These are phyloP conservation scores for Temnothorax nylanderi DNA, from an alignment of 1,140 invertebrate species.

Conservation along the genomic window DNA sequence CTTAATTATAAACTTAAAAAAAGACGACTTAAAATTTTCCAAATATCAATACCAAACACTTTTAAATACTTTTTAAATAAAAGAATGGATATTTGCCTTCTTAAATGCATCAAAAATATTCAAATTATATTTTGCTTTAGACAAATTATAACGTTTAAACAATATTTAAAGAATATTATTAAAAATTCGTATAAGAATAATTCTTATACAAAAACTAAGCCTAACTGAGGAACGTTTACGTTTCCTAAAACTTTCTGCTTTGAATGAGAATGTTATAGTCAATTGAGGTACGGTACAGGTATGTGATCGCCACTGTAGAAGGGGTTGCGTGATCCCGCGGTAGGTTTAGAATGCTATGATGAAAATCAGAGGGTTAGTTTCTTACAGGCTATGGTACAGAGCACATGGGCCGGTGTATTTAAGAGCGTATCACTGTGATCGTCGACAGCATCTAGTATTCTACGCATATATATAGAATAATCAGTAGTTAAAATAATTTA, in stretches of 20 bases:
- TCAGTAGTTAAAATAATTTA: background rate
- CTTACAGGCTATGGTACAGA: conserved; percentile 41
- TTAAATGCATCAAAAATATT: background rate
- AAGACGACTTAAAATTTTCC: background rate
- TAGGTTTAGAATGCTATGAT: conserved; percentile 31
- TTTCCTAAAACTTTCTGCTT: conserved; percentile 28
- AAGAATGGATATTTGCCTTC: background rate
- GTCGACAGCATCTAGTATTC: background rate
- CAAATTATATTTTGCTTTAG: background rate
- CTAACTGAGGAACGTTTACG: background rate
- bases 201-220: background rate
- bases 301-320: conserved; percentile 62
- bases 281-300: conserved; percentile 76
- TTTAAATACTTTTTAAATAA: conserved; percentile 10
- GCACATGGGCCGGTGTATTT: conserved; percentile 26
- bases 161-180: background rate
- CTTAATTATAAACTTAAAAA: background rate
- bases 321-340: conserved; percentile 64
- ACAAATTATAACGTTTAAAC: background rate
- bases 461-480: background rate
- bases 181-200: background rate
- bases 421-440: background rate
- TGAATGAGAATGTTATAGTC: conserved; percentile 43
- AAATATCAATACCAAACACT: background rate
- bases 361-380: conserved; percentile 68